Evolutionary conservation across 2,888 invertebrate genomes (phyloP), one percentile per base, ranked within the genome.

Genomic region (Eupithecia pulchellata): DNA sequence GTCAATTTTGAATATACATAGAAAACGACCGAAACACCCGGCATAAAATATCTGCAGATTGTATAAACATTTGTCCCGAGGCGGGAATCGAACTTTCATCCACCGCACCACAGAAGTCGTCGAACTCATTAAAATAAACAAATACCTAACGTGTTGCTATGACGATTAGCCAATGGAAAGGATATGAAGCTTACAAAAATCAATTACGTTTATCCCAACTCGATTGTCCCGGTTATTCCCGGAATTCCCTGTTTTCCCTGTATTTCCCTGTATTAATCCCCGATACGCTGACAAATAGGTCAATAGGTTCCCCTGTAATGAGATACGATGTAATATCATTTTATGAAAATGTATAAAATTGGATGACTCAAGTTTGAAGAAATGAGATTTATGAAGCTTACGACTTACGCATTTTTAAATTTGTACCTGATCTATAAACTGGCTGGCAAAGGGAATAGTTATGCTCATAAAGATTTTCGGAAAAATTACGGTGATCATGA

Each of bases 181-280:
- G 52, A 52, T 52, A 52, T 52, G 20, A 52, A 52, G 13, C 20
- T 25, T 52, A 78, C 74, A 79, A 81, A 81, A 83, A 83, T 81
- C 82, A 84, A 84, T 84, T 83, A 79, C 78, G 75, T 75, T 77
- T 67, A 82, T 81, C 80, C 78, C 39, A 69, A 74, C 72, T 42
- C 42, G 66, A 58, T 64, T 13, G 52, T 64, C n/a, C 64, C 52
- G 9, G 47, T 66, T 81, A 78, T 79, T 79, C 79, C 69, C 74
- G 73, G 74, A 74, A 81, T 82, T 83, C n/a, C n/a, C n/a, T n/a
- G n/a, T 81, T 79, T 79, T 79, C 79, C 71, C 74, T 76, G 76
- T 47, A 39, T 39, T 39, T 39, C n/a, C 69, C 74, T 75, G 74
- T 75, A 81, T 81, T 83, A 84, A 84, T 84, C 84, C 79, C 74